phyloP scores from a whole-genome alignment of 2,797 vertebrate species.

The Siniperca obscura region DNA sequence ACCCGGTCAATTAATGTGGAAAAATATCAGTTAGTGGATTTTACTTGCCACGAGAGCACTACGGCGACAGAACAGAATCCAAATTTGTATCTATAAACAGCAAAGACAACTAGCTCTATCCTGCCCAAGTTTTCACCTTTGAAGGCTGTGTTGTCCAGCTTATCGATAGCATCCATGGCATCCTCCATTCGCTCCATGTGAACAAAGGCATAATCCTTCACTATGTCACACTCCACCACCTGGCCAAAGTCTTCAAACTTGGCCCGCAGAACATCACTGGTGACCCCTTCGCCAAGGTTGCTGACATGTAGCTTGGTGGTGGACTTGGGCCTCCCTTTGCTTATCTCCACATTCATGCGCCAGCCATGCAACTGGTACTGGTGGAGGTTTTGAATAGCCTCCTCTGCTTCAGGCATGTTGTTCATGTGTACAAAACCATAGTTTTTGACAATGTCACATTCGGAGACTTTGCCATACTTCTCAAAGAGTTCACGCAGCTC shows the following conservation, averaged over 20 bases:
- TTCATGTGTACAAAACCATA: slow-evolving; percentile 97
- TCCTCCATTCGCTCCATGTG: slow-evolving; percentile 96
- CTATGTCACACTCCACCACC: slow-evolving; percentile 95
- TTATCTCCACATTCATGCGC: slow-evolving; percentile 94
- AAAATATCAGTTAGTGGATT: slow-evolving; percentile 27
- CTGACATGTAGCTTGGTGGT: slow-evolving; percentile 95
- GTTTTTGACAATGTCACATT: slow-evolving; percentile 96
- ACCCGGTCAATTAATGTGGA: slow-evolving; percentile 22
- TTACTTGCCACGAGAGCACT: slow-evolving; percentile 39
- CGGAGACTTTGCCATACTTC: slow-evolving; percentile 93
- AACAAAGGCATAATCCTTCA: slow-evolving; percentile 96
- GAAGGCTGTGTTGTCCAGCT: slow-evolving; percentile 92
- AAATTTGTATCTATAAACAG: slow-evolving; percentile 51
- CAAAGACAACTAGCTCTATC: slow-evolving; percentile 54
- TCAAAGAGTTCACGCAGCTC: slow-evolving; percentile 93
- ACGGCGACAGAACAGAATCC: slow-evolving; percentile 40
- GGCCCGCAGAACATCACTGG: slow-evolving; percentile 87
- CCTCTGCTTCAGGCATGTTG: slow-evolving; percentile 89
- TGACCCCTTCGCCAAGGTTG: slow-evolving; percentile 89
- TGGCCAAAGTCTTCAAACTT: slow-evolving; percentile 93
- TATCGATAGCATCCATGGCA: slow-evolving; percentile 91
- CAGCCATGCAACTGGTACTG: slow-evolving; percentile 91
- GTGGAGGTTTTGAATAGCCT: slow-evolving; percentile 93
- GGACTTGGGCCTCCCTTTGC: slow-evolving; percentile 91
- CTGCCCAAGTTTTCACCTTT: slow-evolving; percentile 89